Percentiles rank a stretch among this genome's conserved stretches.
These are phyloP conservation scores for Blastobasis adustella DNA, from an alignment of 2,888 invertebrate species.

Conservation along the genomic window DNA sequence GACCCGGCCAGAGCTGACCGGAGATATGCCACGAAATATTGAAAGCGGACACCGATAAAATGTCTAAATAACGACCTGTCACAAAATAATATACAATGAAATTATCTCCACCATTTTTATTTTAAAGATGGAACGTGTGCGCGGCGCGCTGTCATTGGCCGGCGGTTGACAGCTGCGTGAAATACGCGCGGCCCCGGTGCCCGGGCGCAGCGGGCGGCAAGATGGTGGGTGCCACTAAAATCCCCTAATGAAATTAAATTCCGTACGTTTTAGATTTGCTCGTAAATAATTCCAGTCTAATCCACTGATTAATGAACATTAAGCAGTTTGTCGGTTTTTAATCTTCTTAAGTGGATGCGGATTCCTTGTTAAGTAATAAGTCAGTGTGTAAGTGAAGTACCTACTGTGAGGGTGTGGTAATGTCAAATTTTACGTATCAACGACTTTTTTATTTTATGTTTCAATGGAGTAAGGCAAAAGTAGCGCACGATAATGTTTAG, in stretches of 20 bases:
- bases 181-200: conserved; percentile 52
- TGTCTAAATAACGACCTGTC: conserved; percentile 72
- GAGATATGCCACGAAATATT: conserved; percentile 52
- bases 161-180: conserved; percentile 66
- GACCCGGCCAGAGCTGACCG: conserved; percentile 24
- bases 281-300: conserved; percentile 70
- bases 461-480: too few relatives aligned
- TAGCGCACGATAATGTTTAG: too few relatives aligned
- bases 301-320: conserved; percentile 69
- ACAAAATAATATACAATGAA: conserved; percentile 73
- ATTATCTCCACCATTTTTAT: conserved; percentile 73
- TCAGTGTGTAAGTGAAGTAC: neutral
- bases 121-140: conserved; percentile 59
- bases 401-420: too few relatives aligned
- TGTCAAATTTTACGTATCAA: too few relatives aligned
- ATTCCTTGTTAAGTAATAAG: neutral
- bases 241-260: conserved; percentile 74
- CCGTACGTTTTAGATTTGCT: conserved; percentile 68
- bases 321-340: conserved; percentile 39
- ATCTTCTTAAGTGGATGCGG: conserved; percentile 29
- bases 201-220: conserved; percentile 69
- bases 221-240: conserved; percentile 64
- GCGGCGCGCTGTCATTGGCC: conserved; percentile 51
- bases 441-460: too few relatives aligned
- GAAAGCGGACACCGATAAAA: conserved; percentile 61